Base-by-base conservation (phyloP, 37 sponge, comb jelly and placozoan genomes). In the Beroe ovata region DNA sequence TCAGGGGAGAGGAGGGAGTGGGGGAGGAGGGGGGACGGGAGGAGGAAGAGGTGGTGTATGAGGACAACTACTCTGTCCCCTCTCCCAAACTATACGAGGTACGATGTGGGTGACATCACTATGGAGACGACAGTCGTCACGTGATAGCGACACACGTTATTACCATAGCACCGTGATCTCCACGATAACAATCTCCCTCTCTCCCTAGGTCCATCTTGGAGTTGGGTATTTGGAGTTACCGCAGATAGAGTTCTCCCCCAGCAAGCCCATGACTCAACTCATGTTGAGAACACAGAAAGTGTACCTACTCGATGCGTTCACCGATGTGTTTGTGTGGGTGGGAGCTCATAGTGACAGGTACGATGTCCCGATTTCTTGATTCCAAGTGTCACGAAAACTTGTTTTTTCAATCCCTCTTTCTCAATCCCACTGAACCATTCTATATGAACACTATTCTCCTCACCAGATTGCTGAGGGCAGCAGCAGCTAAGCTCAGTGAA, bases 151-250 rank as follows among this genome's bases (percentile, higher is more conserved):
- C n/a, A n/a, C n/a, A n/a, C n/a, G n/a, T n/a, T n/a, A n/a, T n/a
- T n/a, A n/a, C n/a, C n/a, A n/a, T n/a, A n/a, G n/a, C n/a, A n/a
- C n/a, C n/a, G n/a, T n/a, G n/a, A n/a, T n/a, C n/a, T n/a, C n/a
- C n/a, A n/a, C n/a, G n/a, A n/a, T 58, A 16, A 58, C 59, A 11
- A 16, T 58, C 16, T 58, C 16, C 16, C 59, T 19, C 11, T 58
- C 21, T 30, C 36, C 36, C 6, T 37, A 66, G 69, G 69, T 92
- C 0, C 92, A 90, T 26, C 89, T 96, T 59, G 97, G 97, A 18
- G 90, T 92, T 37, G 97, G 97, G 25, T 96, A 94, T 63, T 89
- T 96, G 88, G 97, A 96, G 89, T 90, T 96, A 23, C 97, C 97
- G 18, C 97, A 96, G 88, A 91, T 92, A 90, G 72, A 28, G 89